Percentiles rank a stretch among this genome's conserved stretches.
phyloP scores from a whole-genome alignment of 2,797 vertebrate genomes.

The Galago senegalensis region DNA sequence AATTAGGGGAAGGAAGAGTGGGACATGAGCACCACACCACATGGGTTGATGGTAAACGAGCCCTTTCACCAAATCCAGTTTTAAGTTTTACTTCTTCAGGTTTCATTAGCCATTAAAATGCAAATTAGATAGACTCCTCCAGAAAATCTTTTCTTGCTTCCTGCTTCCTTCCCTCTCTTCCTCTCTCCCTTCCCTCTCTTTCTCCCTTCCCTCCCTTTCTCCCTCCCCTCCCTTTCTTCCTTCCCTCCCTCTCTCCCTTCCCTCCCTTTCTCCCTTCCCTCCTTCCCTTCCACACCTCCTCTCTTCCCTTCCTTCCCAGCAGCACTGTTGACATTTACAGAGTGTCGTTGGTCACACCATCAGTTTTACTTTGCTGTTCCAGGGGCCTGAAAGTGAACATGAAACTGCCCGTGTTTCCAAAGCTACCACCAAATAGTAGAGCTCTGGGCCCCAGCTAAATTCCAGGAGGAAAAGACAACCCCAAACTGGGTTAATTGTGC shows the following conservation, averaged over 20 bases:
- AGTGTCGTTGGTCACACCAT: not conserved
- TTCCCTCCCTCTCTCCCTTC: not conserved
- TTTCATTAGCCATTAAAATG: not conserved
- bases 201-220: no score
- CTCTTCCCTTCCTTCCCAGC: not conserved
- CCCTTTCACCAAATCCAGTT: not conserved
- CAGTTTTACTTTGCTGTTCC: not conserved
- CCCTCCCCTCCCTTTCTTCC: no score
- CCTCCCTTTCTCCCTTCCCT: no score
- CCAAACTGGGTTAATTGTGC: not conserved
- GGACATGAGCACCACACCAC: not conserved
- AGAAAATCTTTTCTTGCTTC: not conserved
- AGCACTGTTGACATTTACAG: not conserved
- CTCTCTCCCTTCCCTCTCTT: not conserved
- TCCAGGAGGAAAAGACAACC: slow-evolving; percentile 1
- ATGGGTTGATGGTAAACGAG: not conserved
- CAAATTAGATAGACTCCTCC: slow-evolving; percentile 3
- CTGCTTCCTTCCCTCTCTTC: not conserved
- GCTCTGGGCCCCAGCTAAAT: not conserved
- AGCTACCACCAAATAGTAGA: not conserved
- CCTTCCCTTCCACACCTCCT: not conserved
- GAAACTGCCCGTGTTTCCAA: not conserved
- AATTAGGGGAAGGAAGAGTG: not conserved
- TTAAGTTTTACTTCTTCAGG: slow-evolving; percentile 10
- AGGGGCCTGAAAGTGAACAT: not conserved